phyloP scores from a whole-genome alignment of 1,140 invertebrate genomes.

The Zaprionus camerounensis region DNA sequence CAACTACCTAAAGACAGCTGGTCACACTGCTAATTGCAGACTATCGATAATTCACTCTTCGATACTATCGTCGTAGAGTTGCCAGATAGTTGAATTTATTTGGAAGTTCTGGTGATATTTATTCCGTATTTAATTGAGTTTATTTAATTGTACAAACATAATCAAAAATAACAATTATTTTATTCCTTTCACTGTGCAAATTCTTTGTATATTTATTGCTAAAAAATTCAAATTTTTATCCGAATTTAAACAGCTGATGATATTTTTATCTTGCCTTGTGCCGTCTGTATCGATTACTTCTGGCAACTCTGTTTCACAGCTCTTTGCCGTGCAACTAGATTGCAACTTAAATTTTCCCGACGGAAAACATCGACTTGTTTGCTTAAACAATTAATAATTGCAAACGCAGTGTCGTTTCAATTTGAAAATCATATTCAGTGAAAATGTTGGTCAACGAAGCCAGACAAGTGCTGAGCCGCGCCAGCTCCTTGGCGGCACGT shows the following conservation, averaged over 20 bases:
- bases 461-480: constrained; percentile 68
- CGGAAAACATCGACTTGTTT: constrained; percentile 43
- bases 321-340: constrained; percentile 50
- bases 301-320: constrained; percentile 32
- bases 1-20: neutral
- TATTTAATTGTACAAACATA: neutral
- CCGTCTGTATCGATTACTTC: neutral
- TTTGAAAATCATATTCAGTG: constrained; percentile 35
- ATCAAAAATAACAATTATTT: too few species aligned
- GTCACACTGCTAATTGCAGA: constrained; percentile 14
- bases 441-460: constrained; percentile 80
- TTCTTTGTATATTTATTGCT: too few species aligned
- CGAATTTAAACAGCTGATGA: neutral
- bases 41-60: neutral
- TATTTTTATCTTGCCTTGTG: neutral
- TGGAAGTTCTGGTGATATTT: neutral
- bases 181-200: too few species aligned
- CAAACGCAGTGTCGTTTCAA: constrained; percentile 84
- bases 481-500: constrained; percentile 69
- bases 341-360: constrained; percentile 53
- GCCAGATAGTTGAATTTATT: neutral
- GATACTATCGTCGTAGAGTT: neutral
- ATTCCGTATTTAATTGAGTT: neutral
- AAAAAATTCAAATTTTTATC: constrained; percentile 1
- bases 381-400: constrained; percentile 61